Conservation (phyloP, 2,888 invertebrate genomes). For the Rhorus exstirpatorius region DNA sequence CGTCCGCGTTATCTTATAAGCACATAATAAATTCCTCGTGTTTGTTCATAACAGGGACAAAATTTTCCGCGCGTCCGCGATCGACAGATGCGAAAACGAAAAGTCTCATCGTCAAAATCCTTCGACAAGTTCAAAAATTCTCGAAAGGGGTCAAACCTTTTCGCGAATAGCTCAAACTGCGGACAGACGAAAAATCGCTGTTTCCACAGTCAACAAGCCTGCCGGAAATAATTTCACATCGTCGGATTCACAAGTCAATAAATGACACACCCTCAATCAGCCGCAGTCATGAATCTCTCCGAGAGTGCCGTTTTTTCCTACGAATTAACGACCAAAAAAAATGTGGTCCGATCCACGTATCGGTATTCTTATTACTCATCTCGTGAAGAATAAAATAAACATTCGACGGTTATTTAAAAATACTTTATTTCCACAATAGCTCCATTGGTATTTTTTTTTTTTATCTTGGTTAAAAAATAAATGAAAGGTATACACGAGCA, state of each 20-base stretch:
- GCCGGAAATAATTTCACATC: too few relatives aligned
- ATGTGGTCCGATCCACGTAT: not conserved
- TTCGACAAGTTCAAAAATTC: not conserved
- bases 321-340: not conserved
- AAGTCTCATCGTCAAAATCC: not conserved
- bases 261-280: too few relatives aligned
- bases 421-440: slow-evolving; percentile 65
- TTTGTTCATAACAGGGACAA: not conserved
- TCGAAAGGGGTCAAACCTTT: slow-evolving; percentile 3
- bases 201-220: not conserved
- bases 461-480: slow-evolving; percentile 44
- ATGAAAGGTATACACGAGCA: slow-evolving; percentile 50
- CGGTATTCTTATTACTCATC: too few relatives aligned
- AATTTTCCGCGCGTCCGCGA: not conserved
- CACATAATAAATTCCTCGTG: too few relatives aligned
- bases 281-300: too few relatives aligned
- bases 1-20: too few relatives aligned
- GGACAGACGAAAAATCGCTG: not conserved
- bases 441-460: slow-evolving; percentile 18
- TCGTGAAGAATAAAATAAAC: not conserved
- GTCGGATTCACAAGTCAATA: too few relatives aligned
- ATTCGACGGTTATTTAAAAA: slow-evolving; percentile 53
- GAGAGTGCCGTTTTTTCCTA: not conserved
- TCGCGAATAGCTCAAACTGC: too few relatives aligned
- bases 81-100: not conserved